A percentile compares a stretch with the other conserved stretches of the same genome.
Conservation (phyloP, 1,140 invertebrate species). For the Tyrophagus putrescentiae region DNA sequence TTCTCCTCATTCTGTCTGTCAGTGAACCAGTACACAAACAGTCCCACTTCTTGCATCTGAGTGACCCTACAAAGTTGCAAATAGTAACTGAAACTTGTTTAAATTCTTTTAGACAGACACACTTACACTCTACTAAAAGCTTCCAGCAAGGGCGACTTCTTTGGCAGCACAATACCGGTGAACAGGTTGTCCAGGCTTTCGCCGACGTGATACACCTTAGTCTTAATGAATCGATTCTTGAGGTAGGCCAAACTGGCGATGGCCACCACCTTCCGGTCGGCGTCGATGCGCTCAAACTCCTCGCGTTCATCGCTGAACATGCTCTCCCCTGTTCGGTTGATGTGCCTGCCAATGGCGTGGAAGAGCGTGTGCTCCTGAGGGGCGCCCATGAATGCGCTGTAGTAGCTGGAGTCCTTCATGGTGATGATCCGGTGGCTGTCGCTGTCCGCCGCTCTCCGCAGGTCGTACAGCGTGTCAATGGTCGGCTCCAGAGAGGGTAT, state of each 20-base stretch:
- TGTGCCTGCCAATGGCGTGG: neutral
- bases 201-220: too few relatives aligned
- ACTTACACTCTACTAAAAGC: neutral
- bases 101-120: too few relatives aligned
- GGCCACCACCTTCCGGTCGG: too few relatives aligned
- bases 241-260: neutral
- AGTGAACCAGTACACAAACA: too few relatives aligned
- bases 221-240: neutral
- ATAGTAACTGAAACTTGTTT: too few relatives aligned
- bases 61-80: too few relatives aligned
- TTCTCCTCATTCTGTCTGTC: too few relatives aligned
- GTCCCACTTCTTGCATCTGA: too few relatives aligned
- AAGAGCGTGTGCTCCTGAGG: neutral
- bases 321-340: neutral
- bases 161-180: neutral
- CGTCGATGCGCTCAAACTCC: neutral
- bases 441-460: neutral
- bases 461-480: neutral
- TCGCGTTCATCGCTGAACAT: neutral
- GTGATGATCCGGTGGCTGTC: neutral
- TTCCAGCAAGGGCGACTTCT: neutral
- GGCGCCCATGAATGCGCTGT: neutral
- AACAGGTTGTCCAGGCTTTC: neutral
- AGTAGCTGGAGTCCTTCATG: neutral
- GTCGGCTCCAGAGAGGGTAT: neutral